phyloP scores from a whole-genome alignment of 2,797 vertebrate genomes.

The Helostoma temminkii region DNA sequence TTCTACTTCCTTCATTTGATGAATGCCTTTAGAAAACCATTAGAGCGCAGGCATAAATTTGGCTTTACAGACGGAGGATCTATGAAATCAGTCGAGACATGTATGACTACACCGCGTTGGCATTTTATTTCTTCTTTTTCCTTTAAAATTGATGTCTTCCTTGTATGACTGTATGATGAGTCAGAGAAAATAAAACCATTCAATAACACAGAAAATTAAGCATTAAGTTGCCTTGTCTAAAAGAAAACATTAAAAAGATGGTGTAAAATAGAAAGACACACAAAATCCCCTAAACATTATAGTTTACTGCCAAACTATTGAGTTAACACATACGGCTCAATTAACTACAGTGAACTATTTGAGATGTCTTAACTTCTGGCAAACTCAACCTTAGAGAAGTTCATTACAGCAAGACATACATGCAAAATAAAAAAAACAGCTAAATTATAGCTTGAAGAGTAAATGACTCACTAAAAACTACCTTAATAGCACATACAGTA shows the following conservation, averaged over 20 bases:
- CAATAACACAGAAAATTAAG: background rate
- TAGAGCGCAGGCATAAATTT: background rate
- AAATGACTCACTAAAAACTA: constrained; percentile 3
- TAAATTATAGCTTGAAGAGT: background rate
- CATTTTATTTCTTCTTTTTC: background rate
- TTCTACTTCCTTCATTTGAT: background rate
- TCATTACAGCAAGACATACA: background rate
- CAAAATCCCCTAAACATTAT: background rate
- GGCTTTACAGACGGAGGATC: background rate
- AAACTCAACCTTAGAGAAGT: constrained; percentile 16
- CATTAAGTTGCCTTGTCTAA: background rate
- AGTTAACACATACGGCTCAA: background rate
- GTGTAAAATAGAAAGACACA: background rate
- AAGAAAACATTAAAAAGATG: background rate
- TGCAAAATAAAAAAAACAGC: constrained; percentile 8
- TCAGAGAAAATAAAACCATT: background rate
- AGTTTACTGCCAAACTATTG: constrained; percentile 13
- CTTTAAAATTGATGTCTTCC: background rate
- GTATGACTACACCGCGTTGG: background rate
- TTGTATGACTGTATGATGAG: background rate
- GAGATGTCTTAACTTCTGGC: constrained; percentile 44
- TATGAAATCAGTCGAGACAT: background rate
- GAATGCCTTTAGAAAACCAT: background rate
- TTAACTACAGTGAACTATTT: constrained; percentile 11
- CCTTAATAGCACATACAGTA: background rate